Base-by-base conservation (phyloP, 2,888 invertebrate genomes). In the Danaus chrysippus region DNA sequence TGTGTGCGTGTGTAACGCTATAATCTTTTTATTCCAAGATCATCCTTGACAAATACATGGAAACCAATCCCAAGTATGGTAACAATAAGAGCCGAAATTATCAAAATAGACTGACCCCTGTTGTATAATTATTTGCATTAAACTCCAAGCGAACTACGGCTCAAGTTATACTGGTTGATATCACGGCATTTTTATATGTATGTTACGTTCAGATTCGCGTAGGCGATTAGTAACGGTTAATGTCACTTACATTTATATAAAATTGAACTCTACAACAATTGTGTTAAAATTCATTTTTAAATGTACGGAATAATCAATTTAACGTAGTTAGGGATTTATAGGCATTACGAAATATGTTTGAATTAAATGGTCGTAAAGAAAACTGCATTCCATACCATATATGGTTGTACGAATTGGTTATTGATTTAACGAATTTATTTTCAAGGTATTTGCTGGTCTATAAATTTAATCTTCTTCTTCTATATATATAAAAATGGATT, bases 161-260 rank as follows among this genome's bases (percentile, higher is more conserved):
- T 44, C 52, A 56, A 23, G 52, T n/a, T 56, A 56, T 42, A 56
- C 42, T 63, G 59, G 59, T 56, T 59, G 52, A 54, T 52, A 54
- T 41, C 55, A 44, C 44, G 13, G 49, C 59, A 56, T 62, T 53
- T 42, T 49, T 58, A 44, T 56, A 59, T 46, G 43, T 56, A 59
- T 54, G 54, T 15, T 42, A 55, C 42, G 55, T 59, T 42, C 17
- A 12, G 55, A 63, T 63, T 59, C 13, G 59, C 59, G 59, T 63
- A 54, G 56, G 56, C 56, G 59, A 53, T 63, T 56, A 42, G n/a
- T 23, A n/a, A 49, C 49, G 11, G 49, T 49, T 23, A 56, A 54
- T 52, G 3, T 34, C 17, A 54, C 12, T 23, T 46, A 8, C 10
- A 42, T n/a, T 23, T 49, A 52, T 17, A 11, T 46, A 2, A 52